These are phyloP conservation scores for Tetraodon nigroviridis DNA, from an alignment of 2,113 vertebrate genomes.

Conservation along the genomic window DNA sequence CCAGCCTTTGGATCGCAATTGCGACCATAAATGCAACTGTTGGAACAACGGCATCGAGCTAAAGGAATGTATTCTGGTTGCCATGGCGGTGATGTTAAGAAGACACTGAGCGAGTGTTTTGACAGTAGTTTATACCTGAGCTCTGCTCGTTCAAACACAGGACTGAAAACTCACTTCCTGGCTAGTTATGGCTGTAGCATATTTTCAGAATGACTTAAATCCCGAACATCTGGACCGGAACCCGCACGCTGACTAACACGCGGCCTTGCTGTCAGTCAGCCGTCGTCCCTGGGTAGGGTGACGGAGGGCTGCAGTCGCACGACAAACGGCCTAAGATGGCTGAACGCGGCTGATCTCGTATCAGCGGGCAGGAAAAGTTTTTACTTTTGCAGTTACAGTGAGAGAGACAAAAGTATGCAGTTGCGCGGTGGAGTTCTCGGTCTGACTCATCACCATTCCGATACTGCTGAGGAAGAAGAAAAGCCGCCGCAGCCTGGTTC, in stretches of 20 bases:
- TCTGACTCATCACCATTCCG: conserved; percentile 62
- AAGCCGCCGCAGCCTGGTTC: conserved; percentile 41
- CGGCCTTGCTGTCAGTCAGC: conserved; percentile 37
- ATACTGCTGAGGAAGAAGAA: conserved; percentile 50
- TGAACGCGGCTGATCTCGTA: conserved; percentile 30
- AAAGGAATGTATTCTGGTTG: conserved; percentile 39
- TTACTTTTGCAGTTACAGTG: conserved; percentile 41
- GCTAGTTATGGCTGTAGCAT: conserved; percentile 46
- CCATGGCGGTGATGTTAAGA: conserved; percentile 53
- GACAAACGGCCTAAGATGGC: conserved; percentile 47
- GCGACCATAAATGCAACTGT: too few relatives aligned
- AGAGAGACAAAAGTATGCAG: conserved; percentile 56
- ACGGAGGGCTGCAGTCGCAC: conserved; percentile 45
- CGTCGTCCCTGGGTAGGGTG: conserved; percentile 55
- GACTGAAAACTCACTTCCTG: conserved; percentile 42
- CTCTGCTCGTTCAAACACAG: conserved; percentile 42
- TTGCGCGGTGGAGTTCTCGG: conserved; percentile 43
- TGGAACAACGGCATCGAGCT: too few relatives aligned
- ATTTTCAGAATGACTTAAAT: conserved; percentile 61
- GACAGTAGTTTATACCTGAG: conserved; percentile 12
- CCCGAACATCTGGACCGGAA: conserved; percentile 60
- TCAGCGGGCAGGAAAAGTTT: conserved; percentile 16
- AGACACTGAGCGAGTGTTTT: conserved; percentile 52
- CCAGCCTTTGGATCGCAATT: too few relatives aligned
- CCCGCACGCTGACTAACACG: conserved; percentile 41